Percentiles rank a stretch among this genome's conserved stretches.
phyloP scores from a whole-genome alignment of 2,888 invertebrate species.

The Rugalucina vietnamica region DNA sequence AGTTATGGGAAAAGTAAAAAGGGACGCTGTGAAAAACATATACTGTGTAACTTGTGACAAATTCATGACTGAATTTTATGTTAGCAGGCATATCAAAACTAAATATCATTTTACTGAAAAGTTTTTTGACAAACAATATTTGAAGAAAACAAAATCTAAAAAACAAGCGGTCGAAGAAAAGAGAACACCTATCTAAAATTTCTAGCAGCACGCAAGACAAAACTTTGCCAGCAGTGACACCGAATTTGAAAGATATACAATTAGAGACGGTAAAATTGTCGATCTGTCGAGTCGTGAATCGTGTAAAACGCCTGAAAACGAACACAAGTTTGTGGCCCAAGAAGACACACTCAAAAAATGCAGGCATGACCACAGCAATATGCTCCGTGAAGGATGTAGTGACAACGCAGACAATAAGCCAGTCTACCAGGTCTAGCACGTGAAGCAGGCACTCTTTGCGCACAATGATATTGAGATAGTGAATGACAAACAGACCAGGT shows the following conservation, averaged over 20 bases:
- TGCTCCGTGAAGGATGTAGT: too few species aligned
- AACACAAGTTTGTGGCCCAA: too few species aligned
- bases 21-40: slow-evolving; percentile 32
- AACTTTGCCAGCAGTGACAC: background rate
- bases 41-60: slow-evolving; percentile 39
- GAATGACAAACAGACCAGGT: background rate
- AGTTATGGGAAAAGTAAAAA: slow-evolving; percentile 13
- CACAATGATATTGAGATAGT: too few species aligned
- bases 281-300: too few species aligned
- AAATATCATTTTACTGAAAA: slow-evolving; percentile 30
- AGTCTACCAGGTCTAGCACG: too few species aligned
- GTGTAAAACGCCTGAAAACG: too few species aligned
- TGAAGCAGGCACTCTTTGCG: too few species aligned
- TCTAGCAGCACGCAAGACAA: background rate
- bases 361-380: too few species aligned
- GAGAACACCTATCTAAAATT: background rate
- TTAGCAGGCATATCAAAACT: slow-evolving; percentile 34
- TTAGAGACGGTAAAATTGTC: background rate
- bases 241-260: background rate
- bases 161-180: too few species aligned
- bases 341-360: too few species aligned
- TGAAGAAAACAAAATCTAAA: background rate
- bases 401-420: too few species aligned
- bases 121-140: background rate
- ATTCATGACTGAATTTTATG: slow-evolving; percentile 49